Base-by-base conservation (phyloP, 2,797 vertebrate species). In the Myotis daubentonii region DNA sequence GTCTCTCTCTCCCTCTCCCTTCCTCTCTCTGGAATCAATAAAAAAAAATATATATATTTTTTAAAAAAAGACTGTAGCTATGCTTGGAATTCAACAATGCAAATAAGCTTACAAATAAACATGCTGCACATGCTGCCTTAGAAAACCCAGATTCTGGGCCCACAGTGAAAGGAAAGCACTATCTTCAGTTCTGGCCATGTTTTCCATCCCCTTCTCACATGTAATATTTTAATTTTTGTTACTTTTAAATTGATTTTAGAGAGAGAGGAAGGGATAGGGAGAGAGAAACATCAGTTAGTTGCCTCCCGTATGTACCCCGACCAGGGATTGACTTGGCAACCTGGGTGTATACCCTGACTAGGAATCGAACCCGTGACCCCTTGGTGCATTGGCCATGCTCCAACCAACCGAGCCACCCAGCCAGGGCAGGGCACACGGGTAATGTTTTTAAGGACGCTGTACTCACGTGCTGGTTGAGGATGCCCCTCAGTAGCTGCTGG, bases 381-480 rank as follows among this genome's bases (percentile, higher is more conserved):
- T 65, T 7, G 30, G 30, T 65, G 62, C 62, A n/a, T n/a, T 30
- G 30, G 62, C 6, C 30, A 17, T n/a, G 30, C 62, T 65, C 62
- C 62, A n/a, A 17, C 62, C 62, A n/a, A n/a, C 62, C 3, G 30
- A 65, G 62, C 62, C 62, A 65, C 15, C 28, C 15, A 3, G 62
- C 62, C 62, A 65, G 7, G 28, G 41, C 41, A 44, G 41, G 41
- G 62, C 25, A 65, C 53, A 12, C 36, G 62, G 3, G 80, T 11
- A 20, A 19, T 75, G 23, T 23, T 71, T 68, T 10, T 33, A 8
- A 89, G 91, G 47, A 84, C 30, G 51, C 51, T 47, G 6, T 89
- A 30, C 83, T 96, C 96, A 99, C 98, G 23, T 99, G 98, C 65
- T 94, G 96, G 92, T 98, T 98, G 94, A 98, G 92, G 81, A 97